Evolutionary conservation across 2,888 invertebrate species (phyloP), one percentile per base, ranked within the genome.

Genomic region (Cheilosia vernalis): DNA sequence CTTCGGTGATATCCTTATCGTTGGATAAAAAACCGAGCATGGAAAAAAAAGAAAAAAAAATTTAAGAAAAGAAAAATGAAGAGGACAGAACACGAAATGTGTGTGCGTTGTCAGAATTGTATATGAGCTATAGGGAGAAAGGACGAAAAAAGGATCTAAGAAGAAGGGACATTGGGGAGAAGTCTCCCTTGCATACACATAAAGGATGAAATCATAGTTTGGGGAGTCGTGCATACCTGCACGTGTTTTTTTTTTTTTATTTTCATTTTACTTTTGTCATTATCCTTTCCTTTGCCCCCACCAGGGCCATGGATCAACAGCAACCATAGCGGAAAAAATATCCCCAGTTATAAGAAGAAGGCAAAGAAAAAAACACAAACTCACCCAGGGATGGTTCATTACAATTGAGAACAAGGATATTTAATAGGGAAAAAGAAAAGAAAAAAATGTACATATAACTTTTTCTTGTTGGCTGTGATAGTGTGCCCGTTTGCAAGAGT

Each of bases 301-400:
- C 13, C 7, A 1, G 30, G n/a, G 3, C 24, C 15, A n/a, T 33
- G 33, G 33, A 44, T 24, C 27, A 6, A n/a, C 15, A 10, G 19
- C 17, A 30, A 49, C 30, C 6, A 30, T 4, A 49, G 27, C 2
- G 19, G 9, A 63, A 17, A 17, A 47, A 13, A 19, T 4, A 5
- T 21, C 58, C 19, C 13, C 15, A 24, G 9, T 3, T 33, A 33
- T 33, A 9, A 21, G 49, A 24, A 24, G 21, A 19, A 53, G n/a
- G 2, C 4, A n/a, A 4, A 37, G 24, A 15, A 27, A 21, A 21
- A 55, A 53, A 42, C 42, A 53, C 42, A 30, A 44, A 58, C 58
- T 44, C 72, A 27, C 51, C 51, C 72, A 53, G 56, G 64, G 66
- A 76, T 66, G 55, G 58, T 58, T 76, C 69, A 53, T 69, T 55